Conservation (phyloP, 37 sponge, comb jelly and placozoan genomes). For the Ianthella basta region DNA sequence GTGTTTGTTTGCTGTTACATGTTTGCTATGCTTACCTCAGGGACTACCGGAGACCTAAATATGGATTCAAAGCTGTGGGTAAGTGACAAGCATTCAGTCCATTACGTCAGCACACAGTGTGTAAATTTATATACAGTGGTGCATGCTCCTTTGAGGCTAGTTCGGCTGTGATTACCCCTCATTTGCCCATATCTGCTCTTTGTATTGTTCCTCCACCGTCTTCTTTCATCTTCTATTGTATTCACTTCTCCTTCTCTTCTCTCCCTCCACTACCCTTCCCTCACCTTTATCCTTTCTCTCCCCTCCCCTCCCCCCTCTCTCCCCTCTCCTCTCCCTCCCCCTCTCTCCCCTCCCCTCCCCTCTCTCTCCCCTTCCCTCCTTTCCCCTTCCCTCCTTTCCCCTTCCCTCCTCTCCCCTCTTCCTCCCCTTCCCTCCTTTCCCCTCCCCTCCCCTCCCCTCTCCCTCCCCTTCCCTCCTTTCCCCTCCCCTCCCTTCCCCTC, state of each 20-base stretch:
- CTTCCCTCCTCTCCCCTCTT: not conserved
- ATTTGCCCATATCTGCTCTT: not conserved
- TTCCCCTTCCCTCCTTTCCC: too few species aligned
- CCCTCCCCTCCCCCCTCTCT: not conserved
- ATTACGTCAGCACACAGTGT: not conserved
- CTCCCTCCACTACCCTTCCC: too few species aligned
- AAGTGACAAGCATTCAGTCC: not conserved
- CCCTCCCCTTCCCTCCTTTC: too few species aligned
- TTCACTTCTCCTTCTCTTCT: too few species aligned
- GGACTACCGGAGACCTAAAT: constrained; percentile 28
- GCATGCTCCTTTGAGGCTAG: not conserved
- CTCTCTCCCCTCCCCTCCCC: too few species aligned
- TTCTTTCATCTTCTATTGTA: too few species aligned
- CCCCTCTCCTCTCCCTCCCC: not conserved
- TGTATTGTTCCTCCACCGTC: not conserved
- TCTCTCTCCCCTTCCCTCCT: too few species aligned
- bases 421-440: too few species aligned
- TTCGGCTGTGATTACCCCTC: not conserved
- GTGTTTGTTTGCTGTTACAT: not conserved
- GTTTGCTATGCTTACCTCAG: not conserved
- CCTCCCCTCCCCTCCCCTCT: too few species aligned
- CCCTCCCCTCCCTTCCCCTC: too few species aligned
- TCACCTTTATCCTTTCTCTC: too few species aligned
- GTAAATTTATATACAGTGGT: not conserved
- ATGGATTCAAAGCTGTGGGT: constrained; percentile 27